Evolutionary conservation across 92 coral and sea anemone genomes (phyloP).

Genomic region (Porites cylindrica): DNA sequence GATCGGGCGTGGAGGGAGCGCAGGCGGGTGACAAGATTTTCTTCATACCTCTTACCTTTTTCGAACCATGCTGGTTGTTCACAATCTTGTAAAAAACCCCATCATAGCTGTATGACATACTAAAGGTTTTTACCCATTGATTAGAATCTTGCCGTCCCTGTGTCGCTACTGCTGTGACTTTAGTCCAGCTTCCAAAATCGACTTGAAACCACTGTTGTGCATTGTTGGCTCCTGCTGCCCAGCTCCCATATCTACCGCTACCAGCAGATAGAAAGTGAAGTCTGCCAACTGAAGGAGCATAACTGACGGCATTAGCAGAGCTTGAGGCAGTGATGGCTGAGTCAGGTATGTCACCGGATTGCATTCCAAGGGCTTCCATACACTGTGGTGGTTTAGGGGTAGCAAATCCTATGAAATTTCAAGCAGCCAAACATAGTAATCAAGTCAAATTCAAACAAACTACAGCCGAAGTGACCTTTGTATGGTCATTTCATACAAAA

Average conservation of each 20-base stretch:
- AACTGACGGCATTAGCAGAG: not conserved
- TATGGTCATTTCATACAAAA: no score
- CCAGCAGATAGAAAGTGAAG: slow-evolving; percentile 9
- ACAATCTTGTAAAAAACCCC: slow-evolving; percentile 15
- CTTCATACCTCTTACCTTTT: not conserved
- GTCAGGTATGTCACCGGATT: slow-evolving; percentile 30
- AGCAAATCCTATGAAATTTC: not conserved
- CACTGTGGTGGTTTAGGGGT: slow-evolving; percentile 5
- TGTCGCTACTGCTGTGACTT: not conserved
- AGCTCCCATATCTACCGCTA: slow-evolving; percentile 30
- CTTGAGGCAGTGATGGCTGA: slow-evolving; percentile 41
- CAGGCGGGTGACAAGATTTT: no score
- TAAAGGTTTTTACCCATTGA: slow-evolving; percentile 30
- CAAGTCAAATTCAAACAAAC: no score
- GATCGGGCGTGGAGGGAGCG: no score
- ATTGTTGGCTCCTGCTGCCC: slow-evolving; percentile 24
- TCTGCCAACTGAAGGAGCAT: slow-evolving; percentile 6
- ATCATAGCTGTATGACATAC: slow-evolving; percentile 31
- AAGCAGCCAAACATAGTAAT: no score
- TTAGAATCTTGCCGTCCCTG: slow-evolving; percentile 36
- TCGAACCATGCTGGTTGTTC: not conserved
- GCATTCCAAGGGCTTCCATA: slow-evolving; percentile 48
- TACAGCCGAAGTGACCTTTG: no score
- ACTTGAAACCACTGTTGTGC: slow-evolving; percentile 22
- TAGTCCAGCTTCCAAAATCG: slow-evolving; percentile 38